Conservation (phyloP, 2,113 vertebrate genomes). For the Ciconia boyciana region DNA sequence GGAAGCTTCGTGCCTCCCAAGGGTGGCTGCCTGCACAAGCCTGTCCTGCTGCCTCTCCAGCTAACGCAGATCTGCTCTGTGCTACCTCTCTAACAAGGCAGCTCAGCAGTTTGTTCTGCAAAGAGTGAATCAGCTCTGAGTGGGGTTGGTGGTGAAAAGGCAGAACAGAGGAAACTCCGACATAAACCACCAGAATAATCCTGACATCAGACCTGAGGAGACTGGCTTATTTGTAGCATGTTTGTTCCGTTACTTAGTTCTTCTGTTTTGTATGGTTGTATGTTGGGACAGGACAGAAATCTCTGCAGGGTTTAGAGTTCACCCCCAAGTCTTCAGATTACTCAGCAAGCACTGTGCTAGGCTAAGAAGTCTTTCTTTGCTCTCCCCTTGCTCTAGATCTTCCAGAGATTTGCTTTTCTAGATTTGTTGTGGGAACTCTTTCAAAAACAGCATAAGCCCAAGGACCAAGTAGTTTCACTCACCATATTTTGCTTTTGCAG, state of each 20-base stretch:
- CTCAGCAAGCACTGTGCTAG: neutral
- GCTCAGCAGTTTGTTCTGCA: neutral
- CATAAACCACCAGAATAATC: neutral
- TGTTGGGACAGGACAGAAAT: neutral
- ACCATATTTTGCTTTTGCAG: neutral
- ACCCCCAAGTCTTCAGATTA: neutral
- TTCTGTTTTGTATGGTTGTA: neutral
- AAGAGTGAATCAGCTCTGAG: neutral
- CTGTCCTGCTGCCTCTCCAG: neutral
- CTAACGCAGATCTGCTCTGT: neutral
- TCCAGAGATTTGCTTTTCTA: neutral
- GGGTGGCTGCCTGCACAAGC: neutral
- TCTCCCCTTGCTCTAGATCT: neutral
- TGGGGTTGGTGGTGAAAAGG: neutral
- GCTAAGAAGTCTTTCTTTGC: neutral
- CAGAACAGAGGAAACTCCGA: neutral
- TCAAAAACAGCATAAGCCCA: neutral
- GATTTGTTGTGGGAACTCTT: neutral
- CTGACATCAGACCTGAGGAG: neutral
- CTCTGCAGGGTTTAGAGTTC: neutral
- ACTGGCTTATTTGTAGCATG: neutral
- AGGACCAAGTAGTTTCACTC: neutral
- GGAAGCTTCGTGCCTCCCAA: fast-evolving
- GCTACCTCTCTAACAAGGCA: neutral
- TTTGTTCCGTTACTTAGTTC: neutral